Evolutionary conservation across 2,797 vertebrate species (phyloP), one percentile per base, ranked within the genome.

Genomic region (Gorsachius magnificus): DNA sequence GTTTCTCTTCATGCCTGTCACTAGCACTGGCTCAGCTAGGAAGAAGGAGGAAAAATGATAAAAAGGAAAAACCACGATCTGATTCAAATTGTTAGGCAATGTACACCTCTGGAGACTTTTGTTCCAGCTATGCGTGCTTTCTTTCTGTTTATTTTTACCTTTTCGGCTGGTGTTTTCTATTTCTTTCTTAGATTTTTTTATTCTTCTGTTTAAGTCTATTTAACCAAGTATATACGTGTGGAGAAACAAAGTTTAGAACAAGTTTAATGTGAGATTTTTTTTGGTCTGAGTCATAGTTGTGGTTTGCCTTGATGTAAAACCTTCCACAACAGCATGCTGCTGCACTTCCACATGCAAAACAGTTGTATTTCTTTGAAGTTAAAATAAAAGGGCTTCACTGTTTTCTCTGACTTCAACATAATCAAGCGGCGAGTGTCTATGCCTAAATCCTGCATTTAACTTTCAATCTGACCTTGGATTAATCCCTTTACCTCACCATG

Each of bases 401-500:
- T 94, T 97, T 97, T 95, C 93, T 87, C 90, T 87, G 50, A 82
- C 90, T 95, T 94, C 78, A 93, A 22, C 65, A 82, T 89, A 92
- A 92, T 90, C 94, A 95, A 89, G 68, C 64, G 86, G 58, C 80
- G 83, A 91, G 35, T 4, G 9, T 76, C 63, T 93, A 33, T 70
- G 64, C 48, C 74, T 92, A 89, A 95, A 84, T 92, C 81, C 60
- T 80, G 36, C 77, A 3, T 77, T 94, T 96, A 95, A 93, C 95
- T 94, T 95, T 87, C 80, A 76, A 4, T 82, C 72, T 96, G 95
- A 95, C 91, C 96, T 95, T 96, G 81, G 63, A 92, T 84, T 96
- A 94, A 95, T 95, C 90, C 88, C 78, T 95, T 96, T 94, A 96
- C 91, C 83, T 95, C 95, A 90, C 83, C 78, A 89, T 96, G 93